These are phyloP conservation scores for Oeneis ivallda DNA, from an alignment of 2,888 invertebrate genomes.

Conservation along the genomic window DNA sequence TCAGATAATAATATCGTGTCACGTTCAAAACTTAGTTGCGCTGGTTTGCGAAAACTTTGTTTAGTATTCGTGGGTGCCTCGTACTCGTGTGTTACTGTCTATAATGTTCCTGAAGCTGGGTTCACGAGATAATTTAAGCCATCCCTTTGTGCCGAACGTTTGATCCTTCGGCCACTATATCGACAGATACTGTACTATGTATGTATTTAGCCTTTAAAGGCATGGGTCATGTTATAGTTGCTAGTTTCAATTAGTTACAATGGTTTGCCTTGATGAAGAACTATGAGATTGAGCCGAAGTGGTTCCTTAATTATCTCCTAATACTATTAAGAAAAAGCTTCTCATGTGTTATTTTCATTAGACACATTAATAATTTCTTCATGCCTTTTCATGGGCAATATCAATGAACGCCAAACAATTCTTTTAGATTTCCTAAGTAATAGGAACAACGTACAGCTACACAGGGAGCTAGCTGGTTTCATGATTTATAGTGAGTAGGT, in stretches of 20 bases:
- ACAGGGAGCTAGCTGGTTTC: neutral
- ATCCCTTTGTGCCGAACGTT: slow-evolving; percentile 5
- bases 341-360: no score
- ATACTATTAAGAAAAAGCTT: no score
- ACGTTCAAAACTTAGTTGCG: neutral
- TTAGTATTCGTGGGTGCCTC: slow-evolving; percentile 8
- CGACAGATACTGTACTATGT: neutral
- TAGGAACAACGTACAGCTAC: no score
- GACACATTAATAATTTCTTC: neutral
- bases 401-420: neutral
- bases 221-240: neutral
- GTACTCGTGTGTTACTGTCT: neutral
- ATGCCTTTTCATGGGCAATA: neutral
- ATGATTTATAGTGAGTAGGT: neutral
- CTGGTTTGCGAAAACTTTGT: neutral
- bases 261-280: neutral
- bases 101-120: neutral
- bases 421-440: neutral
- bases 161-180: slow-evolving; percentile 1
- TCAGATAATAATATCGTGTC: neutral
- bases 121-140: slow-evolving; percentile 12
- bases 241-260: neutral
- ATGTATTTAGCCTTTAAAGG: neutral
- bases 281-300: no score
- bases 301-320: no score